Evolutionary conservation across 2,888 invertebrate species (phyloP).

Genomic region (Cephus pulcher): DNA sequence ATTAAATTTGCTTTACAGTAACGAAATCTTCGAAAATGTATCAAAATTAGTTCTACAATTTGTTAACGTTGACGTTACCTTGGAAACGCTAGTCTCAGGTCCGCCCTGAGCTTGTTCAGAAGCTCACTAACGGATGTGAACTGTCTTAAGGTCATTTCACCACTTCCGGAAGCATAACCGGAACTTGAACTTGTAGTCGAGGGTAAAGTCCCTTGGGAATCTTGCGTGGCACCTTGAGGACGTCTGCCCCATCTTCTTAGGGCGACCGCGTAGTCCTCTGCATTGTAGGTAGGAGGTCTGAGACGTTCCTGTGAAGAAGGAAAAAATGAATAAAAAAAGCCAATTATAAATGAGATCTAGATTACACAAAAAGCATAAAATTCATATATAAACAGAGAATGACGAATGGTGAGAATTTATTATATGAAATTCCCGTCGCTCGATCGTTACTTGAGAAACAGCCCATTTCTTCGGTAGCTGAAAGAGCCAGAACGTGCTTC

Average conservation of each 20-base stretch:
- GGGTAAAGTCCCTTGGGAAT: slow-evolving; percentile 59
- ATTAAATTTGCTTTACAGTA: not conserved
- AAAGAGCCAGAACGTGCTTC: not conserved
- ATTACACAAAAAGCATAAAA: not conserved
- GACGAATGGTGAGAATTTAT: not conserved
- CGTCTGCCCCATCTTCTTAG: slow-evolving; percentile 84
- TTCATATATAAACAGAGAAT: not conserved
- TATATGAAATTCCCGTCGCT: not conserved
- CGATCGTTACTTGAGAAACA: not conserved
- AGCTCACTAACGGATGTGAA: slow-evolving; percentile 90
- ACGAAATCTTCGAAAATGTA: not conserved
- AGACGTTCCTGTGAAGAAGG: slow-evolving; percentile 76
- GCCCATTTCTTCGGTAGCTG: not conserved
- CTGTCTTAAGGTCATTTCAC: slow-evolving; percentile 89
- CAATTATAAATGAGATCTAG: not conserved
- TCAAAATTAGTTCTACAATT: not conserved
- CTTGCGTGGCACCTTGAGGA: slow-evolving; percentile 66
- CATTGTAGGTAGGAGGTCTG: slow-evolving; percentile 89
- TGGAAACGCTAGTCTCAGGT: slow-evolving; percentile 87
- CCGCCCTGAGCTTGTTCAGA: slow-evolving; percentile 86
- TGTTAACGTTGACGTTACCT: slow-evolving; percentile 71
- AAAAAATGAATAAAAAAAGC: not conserved
- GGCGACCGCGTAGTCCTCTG: slow-evolving; percentile 87
- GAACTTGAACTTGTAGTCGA: slow-evolving; percentile 65
- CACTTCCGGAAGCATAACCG: slow-evolving; percentile 71